Percentiles rank a stretch among this genome's conserved stretches.
phyloP scores from a whole-genome alignment of 2,888 invertebrate species.

The Hydraecia micacea region DNA sequence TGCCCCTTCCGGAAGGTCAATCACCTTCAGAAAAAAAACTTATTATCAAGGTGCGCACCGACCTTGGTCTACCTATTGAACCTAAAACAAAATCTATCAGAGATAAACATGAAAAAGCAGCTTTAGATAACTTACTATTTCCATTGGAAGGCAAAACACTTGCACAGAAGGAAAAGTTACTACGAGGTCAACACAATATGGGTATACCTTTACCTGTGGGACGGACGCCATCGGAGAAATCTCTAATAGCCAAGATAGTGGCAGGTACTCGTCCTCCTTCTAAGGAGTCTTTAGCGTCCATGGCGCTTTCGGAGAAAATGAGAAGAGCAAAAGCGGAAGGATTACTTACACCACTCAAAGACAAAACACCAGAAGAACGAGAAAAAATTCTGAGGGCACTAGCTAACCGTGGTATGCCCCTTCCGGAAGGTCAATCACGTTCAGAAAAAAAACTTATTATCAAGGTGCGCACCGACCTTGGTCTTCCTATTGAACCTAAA shows the following conservation, averaged over 20 bases:
- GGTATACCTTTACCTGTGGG: constrained; percentile 44
- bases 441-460: constrained; percentile 68
- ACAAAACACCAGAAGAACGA: constrained; percentile 62
- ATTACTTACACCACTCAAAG: constrained; percentile 44
- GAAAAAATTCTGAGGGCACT: constrained; percentile 64
- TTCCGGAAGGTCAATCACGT: constrained; percentile 67
- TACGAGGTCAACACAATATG: constrained; percentile 4
- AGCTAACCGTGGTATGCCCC: constrained; percentile 53
- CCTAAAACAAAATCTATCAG: constrained; percentile 58
- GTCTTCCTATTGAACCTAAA: constrained; percentile 69
- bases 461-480: constrained; percentile 68
- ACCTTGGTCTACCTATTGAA: constrained; percentile 69
- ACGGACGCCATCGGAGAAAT: constrained; percentile 35
- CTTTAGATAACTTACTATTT: constrained; percentile 24
- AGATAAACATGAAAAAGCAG: constrained; percentile 65
- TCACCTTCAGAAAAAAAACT: constrained; percentile 69
- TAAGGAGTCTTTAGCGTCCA: neutral
- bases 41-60: constrained; percentile 65
- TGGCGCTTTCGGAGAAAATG: neutral
- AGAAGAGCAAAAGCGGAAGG: constrained; percentile 28
- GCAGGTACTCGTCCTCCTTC: neutral
- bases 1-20: constrained; percentile 67
- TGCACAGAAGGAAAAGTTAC: constrained; percentile 31
- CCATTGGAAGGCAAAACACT: constrained; percentile 46
- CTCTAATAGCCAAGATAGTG: constrained; percentile 27